These are phyloP conservation scores for Marronus borbonicus DNA, from an alignment of 2,888 invertebrate species.

Conservation along the genomic window DNA sequence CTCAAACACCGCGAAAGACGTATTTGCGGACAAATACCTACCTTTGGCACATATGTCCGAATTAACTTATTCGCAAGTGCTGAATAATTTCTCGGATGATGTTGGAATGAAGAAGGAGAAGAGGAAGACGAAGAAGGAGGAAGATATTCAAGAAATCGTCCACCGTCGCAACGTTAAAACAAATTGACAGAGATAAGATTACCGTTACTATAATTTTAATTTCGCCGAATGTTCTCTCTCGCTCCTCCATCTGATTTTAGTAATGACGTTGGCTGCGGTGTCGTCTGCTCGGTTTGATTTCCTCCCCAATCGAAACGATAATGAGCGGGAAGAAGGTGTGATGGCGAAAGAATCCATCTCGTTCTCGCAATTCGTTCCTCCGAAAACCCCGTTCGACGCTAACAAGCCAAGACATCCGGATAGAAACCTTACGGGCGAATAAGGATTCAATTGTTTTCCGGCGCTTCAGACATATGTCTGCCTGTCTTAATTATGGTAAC, in stretches of 20 bases:
- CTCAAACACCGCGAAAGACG: constrained; percentile 3
- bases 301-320: not conserved
- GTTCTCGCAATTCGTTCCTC: not conserved
- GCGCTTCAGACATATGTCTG: constrained; percentile 31
- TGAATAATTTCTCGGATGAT: not conserved
- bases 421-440: constrained; percentile 18
- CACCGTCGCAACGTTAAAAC: not conserved
- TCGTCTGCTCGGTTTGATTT: not conserved
- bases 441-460: constrained; percentile 32
- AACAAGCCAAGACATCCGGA: constrained; percentile 34
- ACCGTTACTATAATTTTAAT: not conserved
- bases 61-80: not conserved
- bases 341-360: constrained; percentile 3
- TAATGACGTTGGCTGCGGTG: not conserved
- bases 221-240: not conserved
- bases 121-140: too few relatives aligned
- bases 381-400: constrained; percentile 8
- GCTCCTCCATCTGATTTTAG: too few relatives aligned
- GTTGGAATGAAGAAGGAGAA: not conserved
- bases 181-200: not conserved
- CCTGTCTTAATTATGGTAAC: constrained; percentile 28
- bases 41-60: not conserved
- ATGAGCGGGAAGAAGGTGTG: not conserved
- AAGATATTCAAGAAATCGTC: not conserved
- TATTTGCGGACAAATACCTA: constrained; percentile 7